These are phyloP conservation scores for Peromyscus californicus DNA, from an alignment of 2,113 vertebrate genomes.

Conservation along the genomic window DNA sequence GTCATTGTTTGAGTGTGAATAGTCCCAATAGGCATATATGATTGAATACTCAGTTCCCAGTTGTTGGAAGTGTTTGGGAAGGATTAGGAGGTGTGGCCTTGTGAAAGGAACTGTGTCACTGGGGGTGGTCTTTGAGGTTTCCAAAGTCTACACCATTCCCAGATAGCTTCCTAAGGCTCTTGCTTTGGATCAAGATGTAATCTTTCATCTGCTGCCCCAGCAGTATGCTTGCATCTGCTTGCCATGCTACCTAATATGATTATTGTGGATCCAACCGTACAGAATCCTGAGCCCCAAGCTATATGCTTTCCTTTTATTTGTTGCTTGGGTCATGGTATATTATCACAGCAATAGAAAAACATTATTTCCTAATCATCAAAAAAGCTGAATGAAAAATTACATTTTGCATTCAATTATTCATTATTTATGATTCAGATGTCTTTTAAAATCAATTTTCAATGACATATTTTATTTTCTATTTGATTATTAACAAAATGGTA, in stretches of 20 bases:
- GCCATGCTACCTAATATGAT: background rate
- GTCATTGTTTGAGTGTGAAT: background rate
- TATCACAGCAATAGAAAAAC: background rate
- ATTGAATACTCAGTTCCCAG: background rate
- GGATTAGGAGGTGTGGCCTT: background rate
- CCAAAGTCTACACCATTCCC: background rate
- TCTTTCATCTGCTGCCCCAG: background rate
- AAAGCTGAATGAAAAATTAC: background rate
- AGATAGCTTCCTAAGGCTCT: background rate
- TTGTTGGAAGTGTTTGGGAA: background rate
- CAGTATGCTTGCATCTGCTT: fast-evolving
- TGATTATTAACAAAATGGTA: background rate
- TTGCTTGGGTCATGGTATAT: background rate
- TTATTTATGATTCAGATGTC: background rate
- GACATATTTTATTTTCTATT: background rate
- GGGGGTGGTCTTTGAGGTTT: background rate
- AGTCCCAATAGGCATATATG: background rate
- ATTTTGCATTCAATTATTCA: background rate
- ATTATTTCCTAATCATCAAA: background rate
- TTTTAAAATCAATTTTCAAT: background rate
- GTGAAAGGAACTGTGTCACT: background rate
- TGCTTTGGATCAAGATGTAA: background rate
- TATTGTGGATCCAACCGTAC: too few species aligned
- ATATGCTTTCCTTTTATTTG: too few species aligned
- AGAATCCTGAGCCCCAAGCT: background rate